A percentile compares a stretch with the other conserved stretches of the same genome.
phyloP scores from a whole-genome alignment of 2,888 invertebrate species.

The Apeira syringaria region DNA sequence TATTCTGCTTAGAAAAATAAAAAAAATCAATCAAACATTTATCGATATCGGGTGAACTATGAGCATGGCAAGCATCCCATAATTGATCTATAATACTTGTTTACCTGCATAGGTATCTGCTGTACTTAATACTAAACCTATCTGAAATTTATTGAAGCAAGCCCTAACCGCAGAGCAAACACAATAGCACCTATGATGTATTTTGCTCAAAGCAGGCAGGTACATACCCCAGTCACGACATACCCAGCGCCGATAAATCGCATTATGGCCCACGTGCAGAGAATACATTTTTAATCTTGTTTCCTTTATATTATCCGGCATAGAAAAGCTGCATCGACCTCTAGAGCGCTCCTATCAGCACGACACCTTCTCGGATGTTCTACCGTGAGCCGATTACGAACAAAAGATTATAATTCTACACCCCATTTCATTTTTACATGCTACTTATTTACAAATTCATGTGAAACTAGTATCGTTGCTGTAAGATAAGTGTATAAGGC shows the following conservation, averaged over 20 bases:
- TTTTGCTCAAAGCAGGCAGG: constrained; percentile 48
- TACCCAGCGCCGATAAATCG: constrained; percentile 77
- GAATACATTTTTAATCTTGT: constrained; percentile 83
- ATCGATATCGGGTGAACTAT: no score
- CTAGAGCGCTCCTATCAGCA: constrained; percentile 35
- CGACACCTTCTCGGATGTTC: constrained; percentile 14
- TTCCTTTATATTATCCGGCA: constrained; percentile 75
- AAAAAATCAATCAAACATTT: no score
- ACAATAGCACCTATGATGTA: constrained; percentile 58
- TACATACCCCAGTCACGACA: constrained; percentile 72
- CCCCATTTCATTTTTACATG: not conserved
- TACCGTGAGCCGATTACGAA: constrained; percentile 15
- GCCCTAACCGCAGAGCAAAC: constrained; percentile 32
- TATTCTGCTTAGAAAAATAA: no score
- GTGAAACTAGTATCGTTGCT: no score
- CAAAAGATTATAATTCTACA: constrained; percentile 5
- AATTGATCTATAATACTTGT: no score
- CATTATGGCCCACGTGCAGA: constrained; percentile 78
- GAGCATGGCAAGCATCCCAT: no score
- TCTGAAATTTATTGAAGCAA: constrained; percentile 22
- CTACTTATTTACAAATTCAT: no score
- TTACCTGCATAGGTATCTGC: no score
- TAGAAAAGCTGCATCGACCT: constrained; percentile 54
- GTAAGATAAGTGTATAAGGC: no score
- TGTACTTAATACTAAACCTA: constrained; percentile 15